These are phyloP conservation scores for Aricia artaxerxes DNA, from an alignment of 2,888 invertebrate species.

Conservation along the genomic window DNA sequence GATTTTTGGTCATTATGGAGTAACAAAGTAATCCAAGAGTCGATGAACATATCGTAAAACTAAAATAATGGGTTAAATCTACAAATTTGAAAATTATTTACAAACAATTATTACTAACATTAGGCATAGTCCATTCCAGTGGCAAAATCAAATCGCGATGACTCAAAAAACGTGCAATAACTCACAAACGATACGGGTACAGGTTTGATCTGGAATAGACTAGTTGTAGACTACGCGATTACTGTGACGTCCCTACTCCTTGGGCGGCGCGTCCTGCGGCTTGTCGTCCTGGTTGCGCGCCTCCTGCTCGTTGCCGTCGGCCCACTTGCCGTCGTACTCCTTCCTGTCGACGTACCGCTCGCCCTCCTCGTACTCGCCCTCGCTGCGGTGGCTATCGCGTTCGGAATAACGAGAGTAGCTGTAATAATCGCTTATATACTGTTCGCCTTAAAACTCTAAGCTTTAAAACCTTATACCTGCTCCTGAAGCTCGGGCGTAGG, in stretches of 20 bases:
- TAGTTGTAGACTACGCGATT: background rate
- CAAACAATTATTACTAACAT: constrained; percentile 1
- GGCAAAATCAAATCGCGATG: background rate
- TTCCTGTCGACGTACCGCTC: constrained; percentile 81
- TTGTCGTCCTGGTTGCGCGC: constrained; percentile 63
- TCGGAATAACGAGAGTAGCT: constrained; percentile 74
- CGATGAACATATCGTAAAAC: background rate
- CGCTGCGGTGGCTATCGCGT: constrained; percentile 73
- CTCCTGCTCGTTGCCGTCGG: constrained; percentile 79
- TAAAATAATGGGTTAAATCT: constrained; percentile 22
- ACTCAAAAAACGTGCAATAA: background rate
- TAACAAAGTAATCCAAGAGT: constrained; percentile 19
- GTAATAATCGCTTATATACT: constrained; percentile 39
- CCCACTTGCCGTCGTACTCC: constrained; percentile 84
- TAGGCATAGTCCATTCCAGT: constrained; percentile 9
- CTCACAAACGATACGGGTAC: background rate
- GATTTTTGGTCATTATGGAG: constrained; percentile 33
- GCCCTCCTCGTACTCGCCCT: constrained; percentile 75
- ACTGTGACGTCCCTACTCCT: constrained; percentile 52
- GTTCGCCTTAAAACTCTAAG: constrained; percentile 32
- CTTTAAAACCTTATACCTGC: background rate
- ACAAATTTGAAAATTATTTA: constrained; percentile 24
- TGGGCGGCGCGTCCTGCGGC: constrained; percentile 62
- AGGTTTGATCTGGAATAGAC: background rate
- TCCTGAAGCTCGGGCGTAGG: background rate